A percentile compares a stretch with the other conserved stretches of the same genome.
phyloP scores from a whole-genome alignment of 2,113 vertebrate species.

The Dunckerocampus dactyliophorus region DNA sequence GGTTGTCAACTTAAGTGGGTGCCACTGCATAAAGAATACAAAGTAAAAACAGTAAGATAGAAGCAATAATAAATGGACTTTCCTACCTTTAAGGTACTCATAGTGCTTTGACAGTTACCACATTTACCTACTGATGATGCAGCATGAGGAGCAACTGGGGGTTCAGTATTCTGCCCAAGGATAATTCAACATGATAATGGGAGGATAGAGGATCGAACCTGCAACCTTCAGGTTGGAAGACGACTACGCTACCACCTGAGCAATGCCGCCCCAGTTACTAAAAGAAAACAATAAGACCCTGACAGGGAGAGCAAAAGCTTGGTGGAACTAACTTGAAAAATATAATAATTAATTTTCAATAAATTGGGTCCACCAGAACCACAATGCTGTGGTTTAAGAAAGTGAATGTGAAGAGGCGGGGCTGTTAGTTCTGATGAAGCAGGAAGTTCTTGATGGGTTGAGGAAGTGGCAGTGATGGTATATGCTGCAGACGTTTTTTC shows the following conservation, averaged over 20 bases:
- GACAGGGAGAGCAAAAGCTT: no score
- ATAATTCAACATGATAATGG: no score
- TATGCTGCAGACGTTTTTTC: conserved; percentile 78
- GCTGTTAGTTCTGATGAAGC: conserved; percentile 71
- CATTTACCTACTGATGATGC: no score
- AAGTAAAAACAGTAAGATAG: background rate
- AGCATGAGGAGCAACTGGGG: no score
- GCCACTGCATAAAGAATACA: background rate
- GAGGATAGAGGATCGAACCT: no score
- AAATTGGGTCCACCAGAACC: background rate
- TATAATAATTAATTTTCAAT: background rate
- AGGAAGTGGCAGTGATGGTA: conserved; percentile 81
- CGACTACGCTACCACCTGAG: no score
- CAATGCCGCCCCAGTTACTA: no score
- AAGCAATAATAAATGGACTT: background rate
- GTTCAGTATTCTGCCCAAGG: no score
- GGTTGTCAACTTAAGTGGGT: no score
- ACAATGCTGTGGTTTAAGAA: background rate
- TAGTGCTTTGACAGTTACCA: no score
- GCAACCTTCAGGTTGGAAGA: no score
- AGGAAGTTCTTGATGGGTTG: conserved; percentile 82
- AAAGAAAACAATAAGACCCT: background rate
- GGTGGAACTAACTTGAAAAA: background rate
- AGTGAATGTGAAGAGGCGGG: conserved; percentile 1
- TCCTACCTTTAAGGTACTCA: no score